Base-by-base conservation (phyloP, 2,797 vertebrate species). In the Psittacula derbiana region DNA sequence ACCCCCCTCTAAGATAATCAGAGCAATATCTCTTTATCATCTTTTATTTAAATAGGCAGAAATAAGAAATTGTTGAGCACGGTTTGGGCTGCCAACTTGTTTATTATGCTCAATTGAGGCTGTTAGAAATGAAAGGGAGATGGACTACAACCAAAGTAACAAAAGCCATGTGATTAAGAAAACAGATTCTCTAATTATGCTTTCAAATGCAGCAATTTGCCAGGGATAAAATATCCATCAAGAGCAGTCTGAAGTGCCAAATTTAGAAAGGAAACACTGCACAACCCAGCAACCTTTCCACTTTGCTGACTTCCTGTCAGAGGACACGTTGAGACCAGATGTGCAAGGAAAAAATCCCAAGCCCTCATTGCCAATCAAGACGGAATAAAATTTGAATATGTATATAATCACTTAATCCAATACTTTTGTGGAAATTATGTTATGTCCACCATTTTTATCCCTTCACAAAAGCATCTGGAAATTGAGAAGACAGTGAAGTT, bases 291-390 rank as follows among this genome's bases (percentile, higher is more conserved):
- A 98, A 99, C 98, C 99, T 98, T 97, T 97, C 97, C 98, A 98
- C 96, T 98, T 98, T 96, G 98, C 98, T 98, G 98, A 98, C 98
- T 99, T 99, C 98, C 98, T 99, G 98, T 98, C 91, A 92, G 98
- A 98, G 97, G 98, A 98, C 99, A 99, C 99, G 99, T 98, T 99
- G 99, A 98, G 97, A 98, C 99, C 99, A 99, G 99, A 99, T 99
- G 99, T 98, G 88, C 73, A 65, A 92, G 36, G 47, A 28, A 92
- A 91, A 95, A 96, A 93, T 74, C 96, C 93, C 74, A 78, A 96
- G 67, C 72, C 66, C 82, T 88, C 88, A 86, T 74, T 74, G 81
- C 93, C 90, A 95, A 90, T 95, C 92, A 97, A 95, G 95, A 95
- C 40, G 85, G 96, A 95, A 95, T 87, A 93, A 95, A 90, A 94